Base-by-base conservation (phyloP, 1,140 invertebrate species). In the Polyergus mexicanus region DNA sequence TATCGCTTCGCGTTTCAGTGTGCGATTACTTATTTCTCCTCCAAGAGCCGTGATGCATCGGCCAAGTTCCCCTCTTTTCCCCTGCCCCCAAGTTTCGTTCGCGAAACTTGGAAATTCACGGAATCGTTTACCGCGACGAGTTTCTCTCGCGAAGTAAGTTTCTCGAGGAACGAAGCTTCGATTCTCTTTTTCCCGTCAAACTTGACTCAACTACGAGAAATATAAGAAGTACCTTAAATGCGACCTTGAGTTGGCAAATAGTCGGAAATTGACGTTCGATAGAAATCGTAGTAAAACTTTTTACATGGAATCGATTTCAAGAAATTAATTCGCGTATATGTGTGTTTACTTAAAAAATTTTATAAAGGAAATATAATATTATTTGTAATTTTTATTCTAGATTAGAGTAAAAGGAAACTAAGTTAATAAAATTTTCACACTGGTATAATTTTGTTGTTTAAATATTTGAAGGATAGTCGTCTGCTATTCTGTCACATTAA, bases 241-340 rank as follows among this genome's bases (percentile, higher is more conserved):
- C 75, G 84, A 68, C 76, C 84, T 85, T 60, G 84, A 80, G 13
- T n/a, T 10, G 63, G 41, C 25, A 22, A 83, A 54, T 25, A 22
- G 16, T 25, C 8, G n/a, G 58, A 76, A 60, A 76, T 22, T 41
- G 32, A 5, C 11, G 35, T 38, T 41, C 38, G 8, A 75, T 35
- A 11, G 11, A 8, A 54, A 74, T 60, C 76, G 62, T 47, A 4
- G 13, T 47, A 47, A 13, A 47, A 3, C 44, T 47, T 13, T 13
- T 47, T 3, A 38, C 13, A 8, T 60, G 3, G 22, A 60, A 60
- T 60, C 22, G 10, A 47, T 13, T 13, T 47, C 6, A 47, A 41
- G 10, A 41, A 16, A 47, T 47, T 16, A 4, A 19, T 10, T 47
- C 47, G 47, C 5, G 41, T 11, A 8, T 38, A n/a, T 54, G 13